These are phyloP conservation scores for Podiceps cristatus DNA, from an alignment of 2,113 vertebrate genomes.

Conservation along the genomic window DNA sequence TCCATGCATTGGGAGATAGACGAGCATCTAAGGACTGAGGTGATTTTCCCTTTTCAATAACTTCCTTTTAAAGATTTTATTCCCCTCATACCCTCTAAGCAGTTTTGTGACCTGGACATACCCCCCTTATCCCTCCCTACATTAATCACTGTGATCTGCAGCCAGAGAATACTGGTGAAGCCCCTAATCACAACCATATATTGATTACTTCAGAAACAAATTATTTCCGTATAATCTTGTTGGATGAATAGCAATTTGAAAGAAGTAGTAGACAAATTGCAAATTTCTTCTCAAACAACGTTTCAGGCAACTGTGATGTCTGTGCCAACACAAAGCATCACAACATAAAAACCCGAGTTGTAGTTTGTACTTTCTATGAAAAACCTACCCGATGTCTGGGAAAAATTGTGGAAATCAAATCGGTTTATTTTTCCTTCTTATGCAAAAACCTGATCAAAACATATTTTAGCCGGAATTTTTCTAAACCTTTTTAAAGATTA, in stretches of 20 bases:
- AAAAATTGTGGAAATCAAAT: neutral
- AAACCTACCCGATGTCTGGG: neutral
- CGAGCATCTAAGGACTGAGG: neutral
- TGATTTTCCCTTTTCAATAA: neutral
- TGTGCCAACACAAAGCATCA: neutral
- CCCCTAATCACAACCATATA: neutral
- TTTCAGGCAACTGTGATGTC: neutral
- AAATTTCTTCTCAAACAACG: neutral
- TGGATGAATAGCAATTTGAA: neutral
- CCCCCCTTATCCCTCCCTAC: neutral
- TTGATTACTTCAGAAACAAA: neutral
- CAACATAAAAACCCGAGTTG: neutral
- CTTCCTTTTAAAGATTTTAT: neutral
- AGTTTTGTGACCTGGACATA: neutral
- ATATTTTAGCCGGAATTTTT: neutral
- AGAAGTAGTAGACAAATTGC: neutral
- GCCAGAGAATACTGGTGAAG: neutral
- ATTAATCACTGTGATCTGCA: neutral
- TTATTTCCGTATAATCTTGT: neutral
- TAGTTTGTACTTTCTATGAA: neutral
- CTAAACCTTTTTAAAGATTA: neutral
- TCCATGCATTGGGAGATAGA: accelerated
- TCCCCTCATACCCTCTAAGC: neutral
- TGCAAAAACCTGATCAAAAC: neutral
- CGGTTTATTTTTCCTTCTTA: neutral